Conservation (phyloP, 2,797 vertebrate genomes). For the Nannoperca obscura region DNA sequence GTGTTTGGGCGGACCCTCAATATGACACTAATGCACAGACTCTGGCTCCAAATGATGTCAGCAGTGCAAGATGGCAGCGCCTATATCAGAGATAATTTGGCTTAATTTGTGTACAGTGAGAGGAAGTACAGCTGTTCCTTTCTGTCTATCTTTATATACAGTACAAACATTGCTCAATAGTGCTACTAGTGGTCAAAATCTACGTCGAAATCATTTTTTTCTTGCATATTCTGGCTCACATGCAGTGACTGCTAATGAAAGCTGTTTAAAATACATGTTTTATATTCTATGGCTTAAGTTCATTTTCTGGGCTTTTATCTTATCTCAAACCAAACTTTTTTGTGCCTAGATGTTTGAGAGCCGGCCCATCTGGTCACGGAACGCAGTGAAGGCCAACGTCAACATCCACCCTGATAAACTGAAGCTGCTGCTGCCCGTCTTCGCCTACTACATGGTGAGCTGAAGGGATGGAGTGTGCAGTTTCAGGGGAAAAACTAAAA, state of each 20-base stretch:
- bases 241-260: neutral
- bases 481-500: neutral
- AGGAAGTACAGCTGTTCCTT: too few species aligned
- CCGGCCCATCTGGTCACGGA: slow-evolving; percentile 95
- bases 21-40: too few species aligned
- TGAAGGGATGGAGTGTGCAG: neutral
- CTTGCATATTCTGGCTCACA: neutral
- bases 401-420: slow-evolving; percentile 95
- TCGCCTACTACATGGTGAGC: slow-evolving; percentile 97
- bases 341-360: slow-evolving; percentile 89
- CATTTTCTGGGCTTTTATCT: slow-evolving; percentile 46
- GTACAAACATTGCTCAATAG: too few species aligned
- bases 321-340: slow-evolving; percentile 54
- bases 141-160: too few species aligned
- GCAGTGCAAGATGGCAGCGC: too few species aligned
- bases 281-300: neutral
- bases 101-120: too few species aligned
- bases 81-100: too few species aligned
- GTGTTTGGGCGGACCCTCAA: too few species aligned
- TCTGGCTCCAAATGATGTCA: too few species aligned
- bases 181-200: too few species aligned
- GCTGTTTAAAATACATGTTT: neutral
- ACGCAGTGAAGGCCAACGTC: slow-evolving; percentile 93
- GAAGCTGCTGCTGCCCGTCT: slow-evolving; percentile 91
- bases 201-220: neutral